A percentile compares a stretch with the other conserved stretches of the same genome.
phyloP scores from a whole-genome alignment of 2,113 vertebrate species.

The Nibea albiflora region DNA sequence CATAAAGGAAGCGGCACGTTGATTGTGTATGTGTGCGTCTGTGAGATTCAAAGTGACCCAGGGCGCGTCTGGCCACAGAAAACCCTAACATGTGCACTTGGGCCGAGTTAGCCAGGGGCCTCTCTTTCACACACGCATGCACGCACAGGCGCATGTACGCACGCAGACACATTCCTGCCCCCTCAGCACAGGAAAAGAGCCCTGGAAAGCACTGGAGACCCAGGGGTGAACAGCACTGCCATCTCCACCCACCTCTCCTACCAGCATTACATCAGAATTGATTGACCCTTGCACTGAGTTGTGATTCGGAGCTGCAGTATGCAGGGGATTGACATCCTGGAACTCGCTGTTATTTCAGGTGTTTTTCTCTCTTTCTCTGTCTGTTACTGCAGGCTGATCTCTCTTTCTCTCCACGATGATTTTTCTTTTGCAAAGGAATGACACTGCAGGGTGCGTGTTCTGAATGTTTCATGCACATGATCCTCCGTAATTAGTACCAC shows the following conservation, averaged over 20 bases:
- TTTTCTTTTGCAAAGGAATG: not conserved
- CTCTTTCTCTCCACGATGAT: conserved; percentile 7
- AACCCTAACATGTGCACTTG: conserved; percentile 71
- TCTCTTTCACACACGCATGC: conserved; percentile 66
- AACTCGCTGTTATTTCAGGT: conserved; percentile 72
- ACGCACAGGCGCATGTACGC: conserved; percentile 21
- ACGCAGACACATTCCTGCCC: conserved; percentile 60
- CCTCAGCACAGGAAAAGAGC: conserved; percentile 74
- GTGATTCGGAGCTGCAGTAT: conserved; percentile 50
- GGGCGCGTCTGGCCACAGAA: conserved; percentile 71
- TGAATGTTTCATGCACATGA: conserved; percentile 21
- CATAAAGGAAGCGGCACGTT: conserved; percentile 75
- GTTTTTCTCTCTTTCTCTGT: conserved; percentile 52
- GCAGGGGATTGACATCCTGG: conserved; percentile 62
- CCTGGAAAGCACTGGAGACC: conserved; percentile 62
- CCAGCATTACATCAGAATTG: conserved; percentile 80
- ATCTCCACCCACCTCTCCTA: conserved; percentile 78
- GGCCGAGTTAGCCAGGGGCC: conserved; percentile 72
- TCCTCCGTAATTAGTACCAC: not conserved
- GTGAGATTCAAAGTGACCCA: conserved; percentile 66
- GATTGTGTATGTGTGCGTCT: conserved; percentile 63
- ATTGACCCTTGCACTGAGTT: conserved; percentile 74
- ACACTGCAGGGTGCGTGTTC: conserved; percentile 2
- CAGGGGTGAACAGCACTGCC: conserved; percentile 69
- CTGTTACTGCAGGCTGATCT: conserved; percentile 26